Conservation (phyloP, 2,113 vertebrate genomes). For the Elaphurus davidianus region DNA sequence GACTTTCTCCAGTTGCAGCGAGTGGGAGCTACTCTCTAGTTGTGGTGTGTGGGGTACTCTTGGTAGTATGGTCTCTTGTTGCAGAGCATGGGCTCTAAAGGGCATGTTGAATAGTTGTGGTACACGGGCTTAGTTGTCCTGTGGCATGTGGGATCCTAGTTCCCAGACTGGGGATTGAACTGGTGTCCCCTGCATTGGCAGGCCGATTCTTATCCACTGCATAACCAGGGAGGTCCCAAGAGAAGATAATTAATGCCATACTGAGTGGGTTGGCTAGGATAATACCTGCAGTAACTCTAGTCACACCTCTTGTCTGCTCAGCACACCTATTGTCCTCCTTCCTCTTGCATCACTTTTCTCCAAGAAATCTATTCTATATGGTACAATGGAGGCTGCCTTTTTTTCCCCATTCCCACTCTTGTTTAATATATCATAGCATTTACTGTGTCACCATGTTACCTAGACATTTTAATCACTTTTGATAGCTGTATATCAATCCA, state of each 20-base stretch:
- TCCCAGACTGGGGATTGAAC: neutral
- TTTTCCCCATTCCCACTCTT: neutral
- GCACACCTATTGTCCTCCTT: too few relatives aligned
- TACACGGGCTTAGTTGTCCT: fast-evolving
- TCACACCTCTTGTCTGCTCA: neutral
- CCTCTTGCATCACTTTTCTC: neutral
- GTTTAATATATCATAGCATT: neutral
- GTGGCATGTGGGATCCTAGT: neutral
- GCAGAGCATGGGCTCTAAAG: neutral
- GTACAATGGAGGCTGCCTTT: neutral
- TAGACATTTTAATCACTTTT: neutral
- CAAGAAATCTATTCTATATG: neutral
- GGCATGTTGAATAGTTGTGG: neutral
- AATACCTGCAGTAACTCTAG: neutral
- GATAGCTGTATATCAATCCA: neutral
- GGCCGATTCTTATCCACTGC: neutral
- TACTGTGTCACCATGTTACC: neutral
- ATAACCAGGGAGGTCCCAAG: neutral
- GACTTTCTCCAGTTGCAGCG: neutral
- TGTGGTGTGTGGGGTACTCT: neutral
- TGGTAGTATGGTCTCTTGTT: neutral
- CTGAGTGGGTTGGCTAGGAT: neutral
- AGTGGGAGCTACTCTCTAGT: neutral
- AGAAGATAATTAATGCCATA: neutral
- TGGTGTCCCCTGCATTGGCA: neutral